Evolutionary conservation across 2,888 invertebrate genomes (phyloP), one percentile per base, ranked within the genome.

Genomic region (Liodrosophila aerea): DNA sequence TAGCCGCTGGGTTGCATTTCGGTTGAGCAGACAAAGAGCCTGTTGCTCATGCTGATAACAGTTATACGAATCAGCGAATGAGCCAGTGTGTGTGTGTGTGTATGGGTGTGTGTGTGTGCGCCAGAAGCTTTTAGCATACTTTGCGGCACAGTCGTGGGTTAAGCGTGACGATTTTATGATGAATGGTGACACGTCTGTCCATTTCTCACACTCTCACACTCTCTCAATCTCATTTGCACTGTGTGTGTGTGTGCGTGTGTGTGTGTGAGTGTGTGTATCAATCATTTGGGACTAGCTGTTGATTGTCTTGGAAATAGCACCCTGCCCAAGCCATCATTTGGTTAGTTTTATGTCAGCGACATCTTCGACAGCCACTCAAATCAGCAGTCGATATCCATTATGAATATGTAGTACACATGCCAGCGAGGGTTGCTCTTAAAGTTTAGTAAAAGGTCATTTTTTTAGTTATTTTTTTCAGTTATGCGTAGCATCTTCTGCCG

Each of bases 111-210:
- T 22, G 22, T 36, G 50, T 15, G 16, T 45, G 30, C 9, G 34
- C 7, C 34, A 45, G 33, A 39, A 29, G 18, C 47, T 56, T 34
- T 58, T 57, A 63, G 52, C 69, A 65, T 64, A 62, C 73, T 73
- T 59, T 60, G 34, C 51, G 15, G 58, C 31, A 45, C 36, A 34
- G 31, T 51, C 45, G 50, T 37, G 15, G 44, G 54, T 39, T 30
- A 46, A 58, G 43, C 51, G 34, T 51, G 71, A 57, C 53, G 67
- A 77, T 77, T 70, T 43, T 46, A 39, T 82, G 78, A 82, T 75
- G 59, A 78, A 68, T 71, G 73, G 43, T 41, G 15, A 18, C 40
- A 41, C 41, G 9, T 41, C 30, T 15, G 13, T 22, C 22, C 41
- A 7, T 40, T 16, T 12, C 22, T 4, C 22, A 4, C 22, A 22